Percentiles rank a stretch among this genome's conserved stretches.
These are phyloP conservation scores for Leucoma salicis DNA, from an alignment of 2,888 invertebrate species.

Conservation along the genomic window DNA sequence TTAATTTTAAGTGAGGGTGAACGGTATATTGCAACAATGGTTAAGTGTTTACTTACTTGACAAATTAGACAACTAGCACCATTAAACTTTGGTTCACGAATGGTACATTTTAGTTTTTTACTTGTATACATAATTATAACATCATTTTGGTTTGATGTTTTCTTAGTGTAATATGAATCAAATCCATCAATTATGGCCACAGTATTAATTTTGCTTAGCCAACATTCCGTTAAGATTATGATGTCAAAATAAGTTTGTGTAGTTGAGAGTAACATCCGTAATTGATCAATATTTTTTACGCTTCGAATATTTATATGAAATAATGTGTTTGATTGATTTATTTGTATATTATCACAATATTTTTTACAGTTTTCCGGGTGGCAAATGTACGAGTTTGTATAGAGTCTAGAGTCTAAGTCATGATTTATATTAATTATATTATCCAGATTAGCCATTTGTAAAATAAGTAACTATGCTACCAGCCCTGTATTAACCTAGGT, in stretches of 20 bases:
- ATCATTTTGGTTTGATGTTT: neutral
- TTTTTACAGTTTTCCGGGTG: neutral
- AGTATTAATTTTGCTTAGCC: neutral
- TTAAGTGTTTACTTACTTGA: neutral
- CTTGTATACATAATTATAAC: neutral
- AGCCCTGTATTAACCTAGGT: no score
- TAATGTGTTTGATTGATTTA: neutral
- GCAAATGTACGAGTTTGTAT: neutral
- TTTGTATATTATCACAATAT: neutral
- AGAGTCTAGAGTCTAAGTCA: neutral
- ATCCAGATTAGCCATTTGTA: neutral
- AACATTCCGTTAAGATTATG: conserved; percentile 1
- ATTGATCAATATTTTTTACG: neutral
- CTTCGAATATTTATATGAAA: neutral
- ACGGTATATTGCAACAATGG: conserved; percentile 1
- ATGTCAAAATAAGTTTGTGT: conserved; percentile 1
- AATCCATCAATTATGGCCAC: conserved; percentile 2
- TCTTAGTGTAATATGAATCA: neutral
- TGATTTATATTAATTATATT: neutral
- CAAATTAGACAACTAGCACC: no score
- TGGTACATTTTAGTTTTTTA: neutral
- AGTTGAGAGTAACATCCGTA: neutral
- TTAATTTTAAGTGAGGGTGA: conserved; percentile 1
- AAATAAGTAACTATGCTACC: no score
- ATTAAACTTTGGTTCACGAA: no score